A percentile compares a stretch with the other conserved stretches of the same genome.
These are phyloP conservation scores for Thymelicus sylvestris DNA, from an alignment of 2,888 invertebrate species.

Conservation along the genomic window DNA sequence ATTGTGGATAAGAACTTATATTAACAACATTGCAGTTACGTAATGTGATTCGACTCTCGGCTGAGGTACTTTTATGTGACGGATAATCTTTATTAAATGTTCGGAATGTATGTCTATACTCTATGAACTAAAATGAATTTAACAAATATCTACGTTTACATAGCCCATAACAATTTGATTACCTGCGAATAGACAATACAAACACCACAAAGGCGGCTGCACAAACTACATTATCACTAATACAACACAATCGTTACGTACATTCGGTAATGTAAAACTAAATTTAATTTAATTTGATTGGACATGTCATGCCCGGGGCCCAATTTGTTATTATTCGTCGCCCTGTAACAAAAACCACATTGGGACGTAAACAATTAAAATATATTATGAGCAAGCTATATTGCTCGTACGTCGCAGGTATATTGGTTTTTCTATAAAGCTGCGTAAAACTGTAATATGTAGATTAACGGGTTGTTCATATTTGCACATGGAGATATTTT, in stretches of 20 bases:
- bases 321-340: constrained; percentile 68
- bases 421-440: constrained; percentile 1
- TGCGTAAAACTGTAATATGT: too few species aligned
- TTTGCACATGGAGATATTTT: too few species aligned
- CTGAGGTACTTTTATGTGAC: too few species aligned
- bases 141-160: not conserved
- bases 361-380: constrained; percentile 69
- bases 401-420: constrained; percentile 44
- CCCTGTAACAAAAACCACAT: constrained; percentile 67
- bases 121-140: not conserved
- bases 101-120: too few species aligned
- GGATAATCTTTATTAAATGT: too few species aligned
- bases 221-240: constrained; percentile 39
- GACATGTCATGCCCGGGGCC: constrained; percentile 55
- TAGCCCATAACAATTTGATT: not conserved
- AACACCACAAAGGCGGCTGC: constrained; percentile 22
- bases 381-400: constrained; percentile 54
- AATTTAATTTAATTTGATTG: constrained; percentile 68
- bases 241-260: constrained; percentile 43
- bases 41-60: too few species aligned
- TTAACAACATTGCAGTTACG: too few species aligned
- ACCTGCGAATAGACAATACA: constrained; percentile 17
- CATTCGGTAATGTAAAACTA: constrained; percentile 61
- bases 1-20: too few species aligned
- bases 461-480: too few species aligned